Base-by-base conservation (phyloP, 2,797 vertebrate species). In the Sebastes glaucus region DNA sequence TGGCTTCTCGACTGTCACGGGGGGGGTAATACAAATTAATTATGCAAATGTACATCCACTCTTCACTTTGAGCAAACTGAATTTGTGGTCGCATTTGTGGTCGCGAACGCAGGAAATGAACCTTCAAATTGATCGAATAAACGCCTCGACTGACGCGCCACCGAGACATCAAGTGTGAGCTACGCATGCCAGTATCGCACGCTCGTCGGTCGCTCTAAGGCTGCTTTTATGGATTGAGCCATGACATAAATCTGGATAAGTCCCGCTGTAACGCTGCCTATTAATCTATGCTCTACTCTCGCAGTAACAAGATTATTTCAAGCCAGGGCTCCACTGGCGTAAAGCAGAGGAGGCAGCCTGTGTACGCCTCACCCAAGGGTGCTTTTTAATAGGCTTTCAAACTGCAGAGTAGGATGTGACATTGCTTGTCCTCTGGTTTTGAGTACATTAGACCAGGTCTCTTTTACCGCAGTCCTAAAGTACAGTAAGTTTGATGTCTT, bases 231-330 rank as follows among this genome's bases (percentile, higher is more conserved):
- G 64, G 82, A 85, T 90, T 55, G 67, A 86, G 89, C 64, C 64
- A 25, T 74, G 83, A 88, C 89, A 93, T 89, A 88, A 91, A 93
- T 93, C 89, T 90, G 88, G 85, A 85, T 90, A 87, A 89, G 5
- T 92, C 81, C 46, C 23, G 77, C 85, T 88, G 82, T 90, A 90
- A 91, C 11, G 70, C 81, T 74, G 80, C 80, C 86, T 89, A 88
- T 90, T 91, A 91, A 94, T 93, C 83, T 90, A 63, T 55, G 85
- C 89, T 88, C 57, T 52, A 71, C 81, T 86, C 86, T 84, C 70
- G 27, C 78, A 27, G 82, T 93, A 93, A 95, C 93, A 88, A 91
- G 92, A 92, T 94, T 91, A 94, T 92, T 91, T 84, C 83, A 88
- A 91, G 75, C 87, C 84, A 63, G 68, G 81, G 74, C 85, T 91